Percentiles rank a stretch among this genome's conserved stretches.
phyloP scores from a whole-genome alignment of 2,888 invertebrate genomes.

The Limnephilus auricula region DNA sequence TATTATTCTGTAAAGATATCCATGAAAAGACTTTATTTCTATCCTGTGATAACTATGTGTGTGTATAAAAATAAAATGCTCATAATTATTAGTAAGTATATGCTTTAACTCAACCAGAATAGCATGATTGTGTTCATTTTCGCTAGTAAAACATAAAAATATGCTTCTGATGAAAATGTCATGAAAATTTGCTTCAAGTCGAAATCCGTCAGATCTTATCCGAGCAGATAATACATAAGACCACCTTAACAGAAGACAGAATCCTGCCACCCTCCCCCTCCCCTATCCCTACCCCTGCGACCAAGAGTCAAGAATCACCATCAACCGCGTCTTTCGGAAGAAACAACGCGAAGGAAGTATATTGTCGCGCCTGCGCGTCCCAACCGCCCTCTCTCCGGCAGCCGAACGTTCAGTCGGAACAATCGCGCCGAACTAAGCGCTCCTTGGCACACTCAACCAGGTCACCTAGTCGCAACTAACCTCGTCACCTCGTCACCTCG shows the following conservation, averaged over 20 bases:
- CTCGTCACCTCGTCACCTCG: neutral
- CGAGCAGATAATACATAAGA: neutral
- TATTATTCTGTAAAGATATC: too few relatives aligned
- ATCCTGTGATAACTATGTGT: too few relatives aligned
- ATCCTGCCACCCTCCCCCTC: neutral
- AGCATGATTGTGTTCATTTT: neutral
- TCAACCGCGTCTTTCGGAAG: conserved; percentile 23
- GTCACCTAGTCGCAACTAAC: conserved; percentile 48
- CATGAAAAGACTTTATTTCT: too few relatives aligned
- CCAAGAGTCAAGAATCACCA: conserved; percentile 2
- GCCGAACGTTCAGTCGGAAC: conserved; percentile 58
- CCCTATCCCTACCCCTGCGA: neutral
- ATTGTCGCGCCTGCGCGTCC: conserved; percentile 53
- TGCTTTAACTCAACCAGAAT: neutral
- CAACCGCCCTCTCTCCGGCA: conserved; percentile 30
- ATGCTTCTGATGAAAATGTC: neutral
- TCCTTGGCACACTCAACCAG: conserved; percentile 40
- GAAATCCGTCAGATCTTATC: neutral
- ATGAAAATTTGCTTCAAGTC: neutral
- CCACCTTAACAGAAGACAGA: neutral
- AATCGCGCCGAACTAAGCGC: conserved; percentile 55
- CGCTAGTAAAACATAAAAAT: neutral
- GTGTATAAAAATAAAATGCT: too few relatives aligned
- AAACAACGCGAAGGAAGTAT: conserved; percentile 19
- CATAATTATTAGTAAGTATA: too few relatives aligned